Evolutionary conservation across 1,140 invertebrate genomes (phyloP), one percentile per base, ranked within the genome.

Genomic region (Probaryconus sp.): DNA sequence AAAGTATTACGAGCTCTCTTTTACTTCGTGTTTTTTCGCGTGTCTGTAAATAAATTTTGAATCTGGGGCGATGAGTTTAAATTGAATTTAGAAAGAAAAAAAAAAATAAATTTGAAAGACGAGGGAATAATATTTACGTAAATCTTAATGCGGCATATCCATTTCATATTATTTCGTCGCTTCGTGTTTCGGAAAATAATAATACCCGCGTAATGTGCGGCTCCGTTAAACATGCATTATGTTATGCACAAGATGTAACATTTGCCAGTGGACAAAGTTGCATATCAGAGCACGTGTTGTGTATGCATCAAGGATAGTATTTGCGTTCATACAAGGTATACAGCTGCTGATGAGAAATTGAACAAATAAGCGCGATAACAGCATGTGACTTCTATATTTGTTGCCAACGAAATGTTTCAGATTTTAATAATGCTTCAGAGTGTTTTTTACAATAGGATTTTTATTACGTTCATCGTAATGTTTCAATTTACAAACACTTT

Each of bases 141-240:
- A 5, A 33, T 11, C 10, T 51, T 72, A 63, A 72, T 45, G 28
- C 16, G 43, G n/a, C n/a, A 71, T 50, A 48, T 48, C 47, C 55
- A 61, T 48, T 53, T 53, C 38, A 38, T 53, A 53, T 61, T 53
- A 28, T 30, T 53, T 58, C 37, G 17, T 38, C 53, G 20, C 60
- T 69, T 69, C 37, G 6, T 30, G 35, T 58, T 58, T 56, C 2
- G 2, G 28, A 51, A 60, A 60, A 50, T 53, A 45, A 51, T 14
- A 43, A 33, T 14, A 40, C 10, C 3, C 14, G 14, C 38, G 26
- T 28, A 53, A 38, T 20, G 43, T 17, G 13, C 30, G 31, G 48
- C 16, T 35, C 17, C 43, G 42, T 50, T 70, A 70, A 70, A 58
- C 20, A 38, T 65, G 33, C 28, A 69, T 60, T 69, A 60, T 33